Evolutionary conservation across 2,113 vertebrate genomes (phyloP), one percentile per base, ranked within the genome.

Genomic region (Thamnophis sirtalis): DNA sequence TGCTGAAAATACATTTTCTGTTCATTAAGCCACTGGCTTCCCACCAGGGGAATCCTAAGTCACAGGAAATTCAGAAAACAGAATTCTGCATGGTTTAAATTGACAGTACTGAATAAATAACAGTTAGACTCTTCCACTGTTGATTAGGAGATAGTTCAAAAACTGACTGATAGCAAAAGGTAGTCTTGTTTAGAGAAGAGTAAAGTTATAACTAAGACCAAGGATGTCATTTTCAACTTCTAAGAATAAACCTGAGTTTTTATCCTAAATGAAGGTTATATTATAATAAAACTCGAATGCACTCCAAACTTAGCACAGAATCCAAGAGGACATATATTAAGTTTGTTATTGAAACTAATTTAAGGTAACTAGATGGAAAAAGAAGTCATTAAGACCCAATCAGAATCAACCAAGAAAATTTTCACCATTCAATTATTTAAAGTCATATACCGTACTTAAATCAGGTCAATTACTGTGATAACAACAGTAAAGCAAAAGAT

Each of bases 381-480:
- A 49, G n/a, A 92, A 93, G 88, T 4, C 86, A 73, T 5, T 3
- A 9, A 48, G 60, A 92, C n/a, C 11, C 80, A 93, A 0, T 84
- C 8, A 94, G 56, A 93, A 84, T 3, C 0, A 24, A 90, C 84
- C 4, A 38, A 93, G 93, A 90, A 84, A 86, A 91, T 17, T 28
- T 28, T 9, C 58, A 38, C 1, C 21, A 86, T 92, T 91, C 38
- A 84, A 6, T 91, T 93, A 85, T 87, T 93, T 87, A 89, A 87
- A 86, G 84, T 63, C 86, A 85, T 84, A 9, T 84, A 63, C 87
- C 21, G 21, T 51, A 51, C 9, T 51, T 56, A 56, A 56, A 92
- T 94, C 60, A 90, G 11, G 0, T 17, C 93, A 84, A 55, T 93
- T 88, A 89, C 91, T 93, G 43, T 93, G 68, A 90, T 91, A 84